Conservation (phyloP, 2,113 vertebrate genomes). For the Turdus rufiventris region DNA sequence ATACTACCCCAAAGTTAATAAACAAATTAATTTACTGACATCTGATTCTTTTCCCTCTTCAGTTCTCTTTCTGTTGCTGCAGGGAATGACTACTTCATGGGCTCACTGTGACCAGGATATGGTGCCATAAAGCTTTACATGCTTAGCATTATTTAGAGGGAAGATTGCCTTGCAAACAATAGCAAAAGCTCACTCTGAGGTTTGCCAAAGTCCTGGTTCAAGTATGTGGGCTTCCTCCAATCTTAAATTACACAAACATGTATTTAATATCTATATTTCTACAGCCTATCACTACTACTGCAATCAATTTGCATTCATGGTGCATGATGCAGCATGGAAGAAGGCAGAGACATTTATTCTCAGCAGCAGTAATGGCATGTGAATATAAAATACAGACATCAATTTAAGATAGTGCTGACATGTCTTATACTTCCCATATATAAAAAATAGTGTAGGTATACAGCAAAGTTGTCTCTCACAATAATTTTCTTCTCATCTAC, state of each 20-base stretch:
- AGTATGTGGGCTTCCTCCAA: not conserved
- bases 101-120: not conserved
- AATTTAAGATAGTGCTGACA: not conserved
- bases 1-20: not conserved
- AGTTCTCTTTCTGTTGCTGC: not conserved
- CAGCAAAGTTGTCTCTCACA: not conserved
- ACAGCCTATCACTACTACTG: not conserved
- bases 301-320: not conserved
- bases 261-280: not conserved
- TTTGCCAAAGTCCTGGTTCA: not conserved
- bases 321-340: not conserved
- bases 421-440: not conserved
- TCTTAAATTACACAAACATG: not conserved
- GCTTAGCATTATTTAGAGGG: not conserved
- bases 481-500: not conserved
- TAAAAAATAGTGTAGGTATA: not conserved
- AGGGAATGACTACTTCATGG: not conserved
- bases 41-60: not conserved
- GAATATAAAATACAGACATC: not conserved
- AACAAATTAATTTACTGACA: slow-evolving; percentile 6
- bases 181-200: not conserved
- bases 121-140: not conserved
- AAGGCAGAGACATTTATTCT: not conserved
- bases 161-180: not conserved
- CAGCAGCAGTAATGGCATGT: not conserved